These are phyloP conservation scores for Stictocephala bisonia DNA, from an alignment of 2,888 invertebrate genomes.

Conservation along the genomic window DNA sequence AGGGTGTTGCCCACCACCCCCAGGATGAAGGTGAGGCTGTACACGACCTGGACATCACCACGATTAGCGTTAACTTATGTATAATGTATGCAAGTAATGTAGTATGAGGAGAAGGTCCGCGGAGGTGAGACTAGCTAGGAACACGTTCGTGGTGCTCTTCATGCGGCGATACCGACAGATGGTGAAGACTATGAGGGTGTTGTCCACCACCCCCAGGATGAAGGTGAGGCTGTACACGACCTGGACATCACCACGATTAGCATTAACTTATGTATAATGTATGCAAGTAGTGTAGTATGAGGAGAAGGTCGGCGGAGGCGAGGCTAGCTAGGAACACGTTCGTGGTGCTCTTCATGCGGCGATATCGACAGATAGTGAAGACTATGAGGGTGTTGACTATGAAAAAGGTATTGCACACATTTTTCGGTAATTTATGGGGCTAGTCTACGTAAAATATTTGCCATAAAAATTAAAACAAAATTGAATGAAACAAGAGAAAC, in stretches of 20 bases:
- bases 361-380: constrained; percentile 69
- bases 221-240: constrained; percentile 72
- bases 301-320: constrained; percentile 75
- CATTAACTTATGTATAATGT: too few relatives aligned
- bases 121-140: constrained; percentile 75
- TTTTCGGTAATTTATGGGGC: too few relatives aligned
- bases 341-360: constrained; percentile 72
- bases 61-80: too few relatives aligned
- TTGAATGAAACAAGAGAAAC: too few relatives aligned
- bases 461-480: too few relatives aligned
- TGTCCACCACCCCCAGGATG: constrained; percentile 71
- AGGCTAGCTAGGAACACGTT: constrained; percentile 77
- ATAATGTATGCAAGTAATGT: too few relatives aligned
- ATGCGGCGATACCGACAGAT: constrained; percentile 69
- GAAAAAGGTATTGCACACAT: too few relatives aligned
- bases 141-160: constrained; percentile 75
- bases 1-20: constrained; percentile 71
- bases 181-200: constrained; percentile 70
- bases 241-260: too few relatives aligned
- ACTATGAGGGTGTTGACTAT: constrained; percentile 71
- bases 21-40: constrained; percentile 71
- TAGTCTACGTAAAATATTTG: too few relatives aligned
- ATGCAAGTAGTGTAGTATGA: too few relatives aligned
- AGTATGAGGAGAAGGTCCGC: constrained; percentile 76
- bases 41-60: constrained; percentile 69